Base-by-base conservation (phyloP, 1,140 invertebrate species). In the Coptotermes formosanus region DNA sequence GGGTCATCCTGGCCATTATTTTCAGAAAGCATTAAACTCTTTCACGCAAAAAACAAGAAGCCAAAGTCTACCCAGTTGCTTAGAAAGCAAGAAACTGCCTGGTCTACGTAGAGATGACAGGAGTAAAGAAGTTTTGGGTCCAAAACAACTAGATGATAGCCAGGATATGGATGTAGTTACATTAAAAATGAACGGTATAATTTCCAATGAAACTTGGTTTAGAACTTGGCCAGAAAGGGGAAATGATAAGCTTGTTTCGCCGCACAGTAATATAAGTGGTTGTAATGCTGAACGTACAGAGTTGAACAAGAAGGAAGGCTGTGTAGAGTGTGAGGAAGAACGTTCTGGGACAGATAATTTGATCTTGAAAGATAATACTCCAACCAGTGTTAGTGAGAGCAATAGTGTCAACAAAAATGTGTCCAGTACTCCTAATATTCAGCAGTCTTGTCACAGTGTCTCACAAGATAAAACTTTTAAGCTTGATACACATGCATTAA, bases 171-270 rank as follows among this genome's bases (percentile, higher is more conserved):
- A 44, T 32, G 55, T 82, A 55, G 45, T 45, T 85, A 19, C n/a
- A 43, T 21, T 83, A 6, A 82, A 32, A 52, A 59, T 86, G 45
- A 86, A n/a, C n/a, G n/a, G 16, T 55, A 16, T 69, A 85, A 25
- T 43, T 32, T 83, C 23, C 52, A 88, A 85, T 84, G 88, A 89
- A 45, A 85, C 87, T 64, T 89, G 89, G 89, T 90, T 88, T 87
- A 88, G 88, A 86, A 90, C 89, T 16, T 90, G 89, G 89, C 89
- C 89, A 16, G 89, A 90, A 86, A 88, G 89, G 85, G 88, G 88
- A 44, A 85, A 69, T 82, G 89, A 90, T 32, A 89, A 89, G 86
- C 25, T 86, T 25, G 59, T 45, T 32, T 38, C 84, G 45, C 19
- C 44, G 9, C 32, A 82, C 19, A 82, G 9, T 82, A 59, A 84